Evolutionary conservation across 2,888 invertebrate genomes (phyloP).

Genomic region (Harmothoe impar): DNA sequence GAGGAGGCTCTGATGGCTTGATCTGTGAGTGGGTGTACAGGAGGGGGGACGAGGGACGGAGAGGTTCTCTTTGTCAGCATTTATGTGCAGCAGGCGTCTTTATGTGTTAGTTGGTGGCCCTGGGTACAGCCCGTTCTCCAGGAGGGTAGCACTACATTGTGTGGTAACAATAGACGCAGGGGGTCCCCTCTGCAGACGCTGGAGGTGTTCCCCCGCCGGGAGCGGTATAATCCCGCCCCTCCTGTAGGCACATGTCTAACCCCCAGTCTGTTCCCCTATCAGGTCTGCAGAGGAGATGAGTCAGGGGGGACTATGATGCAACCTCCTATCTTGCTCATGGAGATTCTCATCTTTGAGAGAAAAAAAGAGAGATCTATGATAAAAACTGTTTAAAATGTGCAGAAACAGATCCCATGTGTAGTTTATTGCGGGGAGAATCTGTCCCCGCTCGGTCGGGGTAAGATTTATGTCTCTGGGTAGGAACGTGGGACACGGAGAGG

Average conservation of each 20-base stretch:
- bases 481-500: background rate
- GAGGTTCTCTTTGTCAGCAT: background rate
- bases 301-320: background rate
- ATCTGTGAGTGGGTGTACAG: background rate
- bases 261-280: background rate
- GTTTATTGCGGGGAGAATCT: too few relatives aligned
- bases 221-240: background rate
- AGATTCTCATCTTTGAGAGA: background rate
- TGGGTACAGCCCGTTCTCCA: background rate
- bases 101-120: background rate
- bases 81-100: background rate
- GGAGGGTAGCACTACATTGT: background rate
- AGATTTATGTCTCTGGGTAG: too few relatives aligned
- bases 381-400: too few relatives aligned
- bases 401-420: too few relatives aligned
- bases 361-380: background rate
- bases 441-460: too few relatives aligned
- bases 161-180: background rate
- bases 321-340: background rate
- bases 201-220: background rate
- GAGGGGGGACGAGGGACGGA: background rate
- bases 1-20: conserved; percentile 16
- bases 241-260: background rate
- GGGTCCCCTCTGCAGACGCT: background rate
- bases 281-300: background rate